phyloP scores from a whole-genome alignment of 2,113 vertebrate species.

The Microtus pennsylvanicus region DNA sequence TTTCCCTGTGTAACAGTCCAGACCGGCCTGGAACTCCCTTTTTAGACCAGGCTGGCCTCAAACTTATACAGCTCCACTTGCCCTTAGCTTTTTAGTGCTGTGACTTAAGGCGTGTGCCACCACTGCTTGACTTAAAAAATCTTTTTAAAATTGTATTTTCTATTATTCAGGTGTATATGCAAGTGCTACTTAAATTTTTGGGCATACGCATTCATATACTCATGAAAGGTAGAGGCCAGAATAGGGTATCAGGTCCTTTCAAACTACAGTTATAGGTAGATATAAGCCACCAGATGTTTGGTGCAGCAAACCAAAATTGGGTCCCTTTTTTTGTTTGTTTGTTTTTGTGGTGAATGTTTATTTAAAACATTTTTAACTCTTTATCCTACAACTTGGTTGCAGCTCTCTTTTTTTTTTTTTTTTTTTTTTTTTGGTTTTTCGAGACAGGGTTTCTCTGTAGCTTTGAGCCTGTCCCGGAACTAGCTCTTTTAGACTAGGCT shows the following conservation, averaged over 20 bases:
- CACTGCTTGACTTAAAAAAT: background rate
- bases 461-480: no score
- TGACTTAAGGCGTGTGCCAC: background rate
- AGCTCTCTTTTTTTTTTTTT: no score
- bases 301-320: background rate
- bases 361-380: slow-evolving; percentile 15
- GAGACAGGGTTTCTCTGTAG: no score
- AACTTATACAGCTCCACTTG: background rate
- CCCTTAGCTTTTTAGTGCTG: background rate
- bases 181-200: background rate
- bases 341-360: background rate
- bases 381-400: background rate
- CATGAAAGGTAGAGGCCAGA: background rate
- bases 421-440: no score
- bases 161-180: background rate
- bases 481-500: no score
- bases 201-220: background rate
- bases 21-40: background rate
- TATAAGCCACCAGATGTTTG: no score
- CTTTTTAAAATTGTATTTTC: background rate
- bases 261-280: no score
- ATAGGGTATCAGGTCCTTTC: background rate
- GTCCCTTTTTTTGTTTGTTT: no score
- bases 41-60: background rate
- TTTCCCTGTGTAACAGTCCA: background rate